Evolutionary conservation across 2,888 invertebrate genomes (phyloP).

Genomic region (Lobophora halterata): DNA sequence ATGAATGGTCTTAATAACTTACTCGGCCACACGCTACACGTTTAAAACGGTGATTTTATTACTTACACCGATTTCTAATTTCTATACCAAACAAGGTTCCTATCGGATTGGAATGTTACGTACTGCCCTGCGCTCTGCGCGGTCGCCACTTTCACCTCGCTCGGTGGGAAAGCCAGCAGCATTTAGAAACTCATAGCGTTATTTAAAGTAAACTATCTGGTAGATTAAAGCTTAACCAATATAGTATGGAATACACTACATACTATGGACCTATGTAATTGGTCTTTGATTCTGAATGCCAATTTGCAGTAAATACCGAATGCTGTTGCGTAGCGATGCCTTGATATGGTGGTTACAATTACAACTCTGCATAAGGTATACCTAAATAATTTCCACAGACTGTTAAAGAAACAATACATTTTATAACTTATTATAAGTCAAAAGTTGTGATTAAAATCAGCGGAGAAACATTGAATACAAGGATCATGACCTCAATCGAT

Average conservation of each 20-base stretch:
- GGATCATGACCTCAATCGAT: conserved; percentile 67
- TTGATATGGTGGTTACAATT: too few relatives aligned
- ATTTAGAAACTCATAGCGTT: conserved; percentile 65
- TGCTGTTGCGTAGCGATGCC: not conserved
- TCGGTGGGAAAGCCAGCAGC: conserved; percentile 70
- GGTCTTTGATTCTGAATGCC: conserved; percentile 15
- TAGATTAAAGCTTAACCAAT: too few relatives aligned
- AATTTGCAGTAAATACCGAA: conserved; percentile 15
- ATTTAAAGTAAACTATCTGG: conserved; percentile 46
- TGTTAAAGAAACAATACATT: conserved; percentile 23
- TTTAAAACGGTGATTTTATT: conserved; percentile 19
- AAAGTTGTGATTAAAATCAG: conserved; percentile 36
- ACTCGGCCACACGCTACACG: conserved; percentile 4
- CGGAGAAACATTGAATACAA: conserved; percentile 45
- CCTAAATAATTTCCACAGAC: too few relatives aligned
- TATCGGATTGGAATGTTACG: conserved; percentile 67
- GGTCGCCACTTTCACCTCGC: conserved; percentile 71
- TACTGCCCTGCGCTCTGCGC: conserved; percentile 50
- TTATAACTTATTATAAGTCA: conserved; percentile 27
- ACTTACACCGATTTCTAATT: conserved; percentile 42
- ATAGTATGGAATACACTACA: too few relatives aligned
- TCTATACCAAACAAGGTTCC: conserved; percentile 51
- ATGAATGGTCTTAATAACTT: too few relatives aligned
- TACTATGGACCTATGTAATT: conserved; percentile 28
- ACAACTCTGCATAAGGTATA: too few relatives aligned